These are phyloP conservation scores for Papilio machaon DNA, from an alignment of 1,140 invertebrate species.

Conservation along the genomic window DNA sequence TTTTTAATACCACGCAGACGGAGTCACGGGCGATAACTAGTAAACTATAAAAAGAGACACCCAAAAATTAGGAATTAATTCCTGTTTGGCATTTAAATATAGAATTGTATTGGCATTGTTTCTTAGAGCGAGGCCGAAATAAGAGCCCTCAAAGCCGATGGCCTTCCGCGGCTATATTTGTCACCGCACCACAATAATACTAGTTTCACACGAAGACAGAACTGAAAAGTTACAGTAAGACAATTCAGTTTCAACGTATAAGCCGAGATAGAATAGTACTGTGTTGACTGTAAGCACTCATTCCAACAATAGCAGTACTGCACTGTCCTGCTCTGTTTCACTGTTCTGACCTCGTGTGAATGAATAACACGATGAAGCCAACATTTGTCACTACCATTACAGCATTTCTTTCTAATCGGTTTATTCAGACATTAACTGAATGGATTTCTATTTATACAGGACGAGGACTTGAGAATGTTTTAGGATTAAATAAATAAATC, in stretches of 20 bases:
- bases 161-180: conserved; percentile 41
- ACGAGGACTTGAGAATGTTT: conserved; percentile 50
- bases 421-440: conserved; percentile 59
- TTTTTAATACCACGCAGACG: too few relatives aligned
- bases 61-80: background rate
- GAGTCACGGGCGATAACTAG: too few relatives aligned
- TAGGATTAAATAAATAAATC: conserved; percentile 57
- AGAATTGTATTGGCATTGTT: conserved; percentile 39
- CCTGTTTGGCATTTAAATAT: conserved; percentile 26
- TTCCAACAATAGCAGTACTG: background rate
- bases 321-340: background rate
- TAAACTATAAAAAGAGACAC: background rate
- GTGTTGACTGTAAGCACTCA: too few relatives aligned
- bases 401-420: conserved; percentile 66
- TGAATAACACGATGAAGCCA: conserved; percentile 50
- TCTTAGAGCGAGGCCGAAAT: conserved; percentile 51
- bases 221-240: background rate
- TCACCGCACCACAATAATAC: conserved; percentile 41
- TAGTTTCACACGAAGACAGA: background rate
- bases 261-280: background rate
- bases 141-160: conserved; percentile 50
- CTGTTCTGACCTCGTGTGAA: background rate
- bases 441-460: conserved; percentile 62
- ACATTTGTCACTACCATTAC: conserved; percentile 64
- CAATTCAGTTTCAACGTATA: background rate